Evolutionary conservation across 2,113 vertebrate species (phyloP).

Genomic region (Protomyctophum bolini): DNA sequence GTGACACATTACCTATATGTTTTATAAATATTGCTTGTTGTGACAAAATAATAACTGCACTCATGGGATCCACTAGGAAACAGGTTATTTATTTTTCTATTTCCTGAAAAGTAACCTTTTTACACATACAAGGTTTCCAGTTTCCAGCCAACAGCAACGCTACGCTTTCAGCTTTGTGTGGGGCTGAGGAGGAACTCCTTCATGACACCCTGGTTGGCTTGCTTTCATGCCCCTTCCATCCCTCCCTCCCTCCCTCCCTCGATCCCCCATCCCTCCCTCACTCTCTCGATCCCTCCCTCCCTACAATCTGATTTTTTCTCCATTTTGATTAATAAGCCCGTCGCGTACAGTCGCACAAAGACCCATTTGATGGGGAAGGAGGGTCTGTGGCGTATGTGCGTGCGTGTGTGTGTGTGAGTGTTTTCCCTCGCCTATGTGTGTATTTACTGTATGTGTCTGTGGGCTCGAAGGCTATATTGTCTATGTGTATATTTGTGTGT

Average conservation of each 20-base stretch:
- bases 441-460: conserved; percentile 7
- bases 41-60: too few species aligned
- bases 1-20: too few species aligned
- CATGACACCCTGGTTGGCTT: conserved; percentile 4
- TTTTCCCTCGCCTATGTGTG: neutral
- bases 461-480: neutral
- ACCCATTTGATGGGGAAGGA: conserved; percentile 20
- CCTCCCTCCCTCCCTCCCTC: neutral
- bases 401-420: neutral
- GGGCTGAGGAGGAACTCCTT: conserved; percentile 9
- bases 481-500: neutral
- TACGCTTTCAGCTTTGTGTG: conserved; percentile 18
- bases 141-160: neutral
- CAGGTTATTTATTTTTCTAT: too few species aligned
- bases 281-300: neutral
- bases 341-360: conserved; percentile 53
- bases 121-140: too few species aligned
- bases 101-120: too few species aligned
- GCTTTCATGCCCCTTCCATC: neutral
- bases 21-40: too few species aligned
- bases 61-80: too few species aligned
- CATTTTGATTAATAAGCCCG: conserved; percentile 68
- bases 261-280: neutral
- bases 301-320: conserved; percentile 14
- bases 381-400: neutral